phyloP scores from a whole-genome alignment of 2,113 vertebrate species.

The Lipophrys pholis region DNA sequence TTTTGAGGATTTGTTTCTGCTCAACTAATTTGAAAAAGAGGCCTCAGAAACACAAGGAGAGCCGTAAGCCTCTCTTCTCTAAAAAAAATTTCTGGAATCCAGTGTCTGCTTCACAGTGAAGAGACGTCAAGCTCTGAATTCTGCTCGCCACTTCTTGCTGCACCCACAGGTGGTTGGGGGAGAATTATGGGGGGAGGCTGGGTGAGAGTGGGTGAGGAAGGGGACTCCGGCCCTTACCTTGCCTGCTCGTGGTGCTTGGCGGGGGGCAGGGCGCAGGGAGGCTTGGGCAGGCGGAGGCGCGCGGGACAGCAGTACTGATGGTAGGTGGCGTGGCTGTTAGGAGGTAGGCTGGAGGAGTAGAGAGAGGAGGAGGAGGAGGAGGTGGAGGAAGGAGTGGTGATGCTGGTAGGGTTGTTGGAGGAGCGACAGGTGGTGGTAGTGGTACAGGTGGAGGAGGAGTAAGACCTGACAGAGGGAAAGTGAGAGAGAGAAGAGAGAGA shows the following conservation, averaged over 20 bases:
- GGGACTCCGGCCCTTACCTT: constrained; percentile 88
- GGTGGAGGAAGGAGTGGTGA: constrained; percentile 77
- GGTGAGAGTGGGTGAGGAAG: constrained; percentile 42
- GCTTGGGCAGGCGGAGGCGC: constrained; percentile 90
- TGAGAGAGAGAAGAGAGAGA: constrained; percentile 55
- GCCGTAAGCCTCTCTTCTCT: no score
- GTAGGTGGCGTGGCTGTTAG: constrained; percentile 89
- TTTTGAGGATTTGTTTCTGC: no score
- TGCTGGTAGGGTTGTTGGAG: constrained; percentile 78
- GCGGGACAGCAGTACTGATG: constrained; percentile 95
- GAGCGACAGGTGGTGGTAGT: constrained; percentile 76
- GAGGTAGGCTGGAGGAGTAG: constrained; percentile 78
- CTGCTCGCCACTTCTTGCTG: no score
- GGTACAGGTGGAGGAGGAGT: constrained; percentile 71
- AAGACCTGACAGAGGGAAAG: constrained; percentile 76
- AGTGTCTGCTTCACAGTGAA: no score
- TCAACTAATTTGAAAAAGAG: no score
- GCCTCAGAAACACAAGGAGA: no score
- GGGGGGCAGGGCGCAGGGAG: constrained; percentile 87
- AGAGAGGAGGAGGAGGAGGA: constrained; percentile 79
- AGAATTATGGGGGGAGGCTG: constrained; percentile 10
- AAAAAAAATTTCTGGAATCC: no score
- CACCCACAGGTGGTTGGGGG: constrained; percentile 37
- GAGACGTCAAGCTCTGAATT: no score
- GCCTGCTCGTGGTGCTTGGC: constrained; percentile 86